Conservation (phyloP, 1,140 invertebrate genomes). For the Scaptomyza graminum region DNA sequence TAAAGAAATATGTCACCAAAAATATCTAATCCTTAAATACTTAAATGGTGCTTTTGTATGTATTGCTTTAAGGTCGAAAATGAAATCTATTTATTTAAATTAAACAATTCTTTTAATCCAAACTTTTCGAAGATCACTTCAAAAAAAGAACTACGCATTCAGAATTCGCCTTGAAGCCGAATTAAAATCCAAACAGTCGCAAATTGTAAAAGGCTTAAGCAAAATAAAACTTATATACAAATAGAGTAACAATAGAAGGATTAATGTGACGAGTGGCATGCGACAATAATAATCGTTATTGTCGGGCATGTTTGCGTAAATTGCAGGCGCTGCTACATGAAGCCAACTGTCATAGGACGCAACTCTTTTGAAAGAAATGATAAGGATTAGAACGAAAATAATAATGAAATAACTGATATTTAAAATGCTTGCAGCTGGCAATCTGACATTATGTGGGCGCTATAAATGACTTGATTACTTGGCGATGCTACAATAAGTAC, state of each 20-base stretch:
- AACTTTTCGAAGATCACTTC: neutral
- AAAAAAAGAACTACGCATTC: neutral
- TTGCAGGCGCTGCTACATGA: conserved; percentile 38
- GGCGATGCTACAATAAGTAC: neutral
- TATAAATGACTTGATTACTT: conserved; percentile 15
- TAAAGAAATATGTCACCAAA: neutral
- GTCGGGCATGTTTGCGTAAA: conserved; percentile 50
- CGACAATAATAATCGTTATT: conserved; percentile 60
- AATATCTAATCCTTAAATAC: too few relatives aligned
- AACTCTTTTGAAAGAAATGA: conserved; percentile 15
- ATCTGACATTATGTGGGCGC: conserved; percentile 54
- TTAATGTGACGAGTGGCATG: conserved; percentile 26
- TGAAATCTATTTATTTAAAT: too few relatives aligned
- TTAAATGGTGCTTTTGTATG: neutral
- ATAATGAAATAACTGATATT: neutral
- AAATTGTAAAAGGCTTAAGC: conserved; percentile 51
- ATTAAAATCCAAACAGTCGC: conserved; percentile 37
- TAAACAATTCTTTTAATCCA: neutral
- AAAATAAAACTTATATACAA: conserved; percentile 24
- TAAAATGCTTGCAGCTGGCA: conserved; percentile 31
- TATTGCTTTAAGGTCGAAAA: too few relatives aligned
- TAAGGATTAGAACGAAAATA: conserved; percentile 27
- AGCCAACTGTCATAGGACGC: conserved; percentile 45
- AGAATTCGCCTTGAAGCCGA: neutral
- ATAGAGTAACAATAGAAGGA: conserved; percentile 45